Base-by-base conservation (phyloP, 2,888 invertebrate genomes). In the Ormyrus pomaceus region DNA sequence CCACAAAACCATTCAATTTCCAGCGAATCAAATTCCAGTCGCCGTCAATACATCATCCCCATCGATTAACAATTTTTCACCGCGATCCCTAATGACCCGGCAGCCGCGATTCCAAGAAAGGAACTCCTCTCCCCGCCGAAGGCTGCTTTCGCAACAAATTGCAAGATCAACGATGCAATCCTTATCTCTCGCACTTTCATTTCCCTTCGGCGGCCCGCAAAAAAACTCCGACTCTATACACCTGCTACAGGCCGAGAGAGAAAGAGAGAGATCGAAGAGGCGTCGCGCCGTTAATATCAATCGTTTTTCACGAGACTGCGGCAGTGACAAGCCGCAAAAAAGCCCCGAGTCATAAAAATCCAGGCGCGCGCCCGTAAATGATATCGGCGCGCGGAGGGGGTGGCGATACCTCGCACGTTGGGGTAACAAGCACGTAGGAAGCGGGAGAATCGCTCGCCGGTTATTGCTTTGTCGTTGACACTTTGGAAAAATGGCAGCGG, bases 161-260 rank as follows among this genome's bases (percentile, higher is more conserved):
- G 58, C 48, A 5, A n/a, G 59, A 78, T 78, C 19, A 50, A 73
- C 62, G 55, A 50, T 55, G 56, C 45, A 78, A 68, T 73, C 61
- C 68, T 73, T 62, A 62, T 62, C 50, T n/a, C 45, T 0, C 51
- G 9, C 19, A 9, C 1, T 50, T 34, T n/a, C 48, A 5, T 59
- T 19, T n/a, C 10, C 19, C 48, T 51, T 51, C 11, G 11, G 6
- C n/a, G 9, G 11, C 34, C 7, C 11, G 6, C 9, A n/a, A 10
- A 56, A 5, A 56, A 10, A 64, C 11, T 19, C n/a, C n/a, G 19
- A 11, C 13, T 7, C 8, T 13, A 55, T 55, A 11, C 13, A 34
- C 11, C 7, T 11, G 8, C 4, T 45, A 10, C 34, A 34, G 34
- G 34, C 34, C 34, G 34, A 34, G 34, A 34, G 34, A 34, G 34